phyloP scores from a whole-genome alignment of 2,888 invertebrate species.

The Teleogryllus oceanicus region DNA sequence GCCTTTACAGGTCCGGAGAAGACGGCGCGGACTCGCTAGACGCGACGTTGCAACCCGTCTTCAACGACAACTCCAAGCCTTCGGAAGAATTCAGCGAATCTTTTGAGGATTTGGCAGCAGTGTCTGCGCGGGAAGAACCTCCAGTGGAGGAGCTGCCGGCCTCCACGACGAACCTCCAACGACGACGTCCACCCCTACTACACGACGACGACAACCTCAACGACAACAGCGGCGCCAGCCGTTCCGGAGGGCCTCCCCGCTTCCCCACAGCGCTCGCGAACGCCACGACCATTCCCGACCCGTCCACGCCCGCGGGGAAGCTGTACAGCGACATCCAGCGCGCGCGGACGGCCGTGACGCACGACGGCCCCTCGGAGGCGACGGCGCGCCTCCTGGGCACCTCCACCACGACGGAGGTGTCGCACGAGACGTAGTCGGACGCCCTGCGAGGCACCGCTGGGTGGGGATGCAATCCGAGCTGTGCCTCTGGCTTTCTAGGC shows the following conservation, averaged over 20 bases:
- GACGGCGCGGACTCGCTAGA: too few relatives aligned
- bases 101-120: too few relatives aligned
- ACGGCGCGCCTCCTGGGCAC: constrained; percentile 57
- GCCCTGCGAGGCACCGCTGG: too few relatives aligned
- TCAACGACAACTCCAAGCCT: too few relatives aligned
- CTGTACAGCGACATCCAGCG: constrained; percentile 19
- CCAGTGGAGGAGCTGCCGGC: neutral
- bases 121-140: too few relatives aligned
- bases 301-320: constrained; percentile 28
- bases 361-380: neutral
- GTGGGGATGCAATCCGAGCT: too few relatives aligned
- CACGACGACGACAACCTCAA: too few relatives aligned
- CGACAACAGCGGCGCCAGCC: neutral
- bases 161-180: neutral
- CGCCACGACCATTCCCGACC: neutral
- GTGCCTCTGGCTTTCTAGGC: too few relatives aligned
- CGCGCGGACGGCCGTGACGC: neutral
- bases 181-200: too few relatives aligned
- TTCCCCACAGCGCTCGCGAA: neutral
- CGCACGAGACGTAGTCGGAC: constrained; percentile 63
- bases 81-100: too few relatives aligned
- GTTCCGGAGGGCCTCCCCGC: neutral
- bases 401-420: constrained; percentile 75
- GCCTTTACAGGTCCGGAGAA: too few relatives aligned
- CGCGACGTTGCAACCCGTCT: too few relatives aligned